Conservation (phyloP, 2,797 vertebrate species). For the Phataginus tetradactyla region DNA sequence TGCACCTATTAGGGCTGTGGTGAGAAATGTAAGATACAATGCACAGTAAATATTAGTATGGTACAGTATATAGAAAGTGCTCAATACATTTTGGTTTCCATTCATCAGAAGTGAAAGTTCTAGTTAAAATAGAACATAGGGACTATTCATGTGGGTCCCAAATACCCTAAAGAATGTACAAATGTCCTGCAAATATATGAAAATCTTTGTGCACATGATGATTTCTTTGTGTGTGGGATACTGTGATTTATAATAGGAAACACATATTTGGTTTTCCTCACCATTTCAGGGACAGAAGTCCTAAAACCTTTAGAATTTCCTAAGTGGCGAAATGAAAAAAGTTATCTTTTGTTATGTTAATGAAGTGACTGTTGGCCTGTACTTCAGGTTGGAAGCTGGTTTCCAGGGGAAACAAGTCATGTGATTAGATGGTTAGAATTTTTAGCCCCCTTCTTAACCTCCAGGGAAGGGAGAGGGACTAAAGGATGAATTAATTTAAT, state of each 20-base stretch:
- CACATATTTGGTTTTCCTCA: background rate
- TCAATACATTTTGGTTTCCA: background rate
- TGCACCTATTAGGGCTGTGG: background rate
- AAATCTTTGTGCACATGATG: background rate
- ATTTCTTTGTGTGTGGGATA: background rate
- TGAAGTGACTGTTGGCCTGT: background rate
- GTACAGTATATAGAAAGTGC: background rate
- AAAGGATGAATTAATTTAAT: background rate
- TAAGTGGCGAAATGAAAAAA: background rate
- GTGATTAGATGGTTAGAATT: background rate
- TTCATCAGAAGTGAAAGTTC: background rate
- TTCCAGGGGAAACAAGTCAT: background rate
- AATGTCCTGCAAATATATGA: background rate
- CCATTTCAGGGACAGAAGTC: background rate
- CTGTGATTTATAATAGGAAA: background rate
- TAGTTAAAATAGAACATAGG: background rate
- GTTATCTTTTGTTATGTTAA: background rate
- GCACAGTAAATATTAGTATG: background rate
- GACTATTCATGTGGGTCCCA: background rate
- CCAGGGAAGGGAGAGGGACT: background rate
- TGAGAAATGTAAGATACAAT: background rate
- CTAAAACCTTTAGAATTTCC: background rate
- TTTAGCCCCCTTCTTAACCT: background rate
- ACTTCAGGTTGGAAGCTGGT: background rate
- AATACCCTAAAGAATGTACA: background rate